Evolutionary conservation across 2,888 invertebrate genomes (phyloP).

Genomic region (Sarcophaga carnaria): DNA sequence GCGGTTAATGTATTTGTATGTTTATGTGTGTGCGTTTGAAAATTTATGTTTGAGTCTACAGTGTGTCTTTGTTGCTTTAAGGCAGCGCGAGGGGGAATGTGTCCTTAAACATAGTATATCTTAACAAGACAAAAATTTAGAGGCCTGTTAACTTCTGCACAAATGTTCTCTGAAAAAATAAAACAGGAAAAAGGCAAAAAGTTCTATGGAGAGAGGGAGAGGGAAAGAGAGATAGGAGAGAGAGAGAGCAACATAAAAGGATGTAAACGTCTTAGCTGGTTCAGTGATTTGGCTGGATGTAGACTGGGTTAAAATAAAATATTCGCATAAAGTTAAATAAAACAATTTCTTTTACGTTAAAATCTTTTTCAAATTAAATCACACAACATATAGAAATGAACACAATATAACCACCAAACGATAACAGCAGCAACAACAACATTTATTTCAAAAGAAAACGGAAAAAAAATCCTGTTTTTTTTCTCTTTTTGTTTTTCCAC

Average conservation of each 20-base stretch:
- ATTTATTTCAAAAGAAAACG: slow-evolving; percentile 3
- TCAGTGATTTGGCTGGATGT: slow-evolving; percentile 25
- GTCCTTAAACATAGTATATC: not conserved
- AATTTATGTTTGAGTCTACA: no score
- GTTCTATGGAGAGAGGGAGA: no score
- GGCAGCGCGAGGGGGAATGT: not conserved
- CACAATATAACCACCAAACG: not conserved
- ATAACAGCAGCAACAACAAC: slow-evolving; percentile 7
- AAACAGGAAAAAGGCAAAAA: not conserved
- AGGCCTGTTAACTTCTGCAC: slow-evolving; percentile 35
- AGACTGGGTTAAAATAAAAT: not conserved
- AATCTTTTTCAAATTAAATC: slow-evolving; percentile 59
- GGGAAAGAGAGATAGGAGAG: not conserved
- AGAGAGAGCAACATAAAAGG: slow-evolving; percentile 24
- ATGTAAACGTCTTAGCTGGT: slow-evolving; percentile 46
- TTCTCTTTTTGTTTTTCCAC: not conserved
- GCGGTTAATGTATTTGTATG: not conserved
- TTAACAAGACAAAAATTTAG: slow-evolving; percentile 47
- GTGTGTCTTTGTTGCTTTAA: not conserved
- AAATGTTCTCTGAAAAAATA: not conserved
- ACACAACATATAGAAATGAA: slow-evolving; percentile 22
- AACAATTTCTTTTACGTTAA: slow-evolving; percentile 50
- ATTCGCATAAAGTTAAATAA: slow-evolving; percentile 46
- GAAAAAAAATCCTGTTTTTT: not conserved
- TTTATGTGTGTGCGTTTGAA: not conserved